Evolutionary conservation across 2,888 invertebrate genomes (phyloP), one percentile per base, ranked within the genome.

Genomic region (Microdon myrmicae): DNA sequence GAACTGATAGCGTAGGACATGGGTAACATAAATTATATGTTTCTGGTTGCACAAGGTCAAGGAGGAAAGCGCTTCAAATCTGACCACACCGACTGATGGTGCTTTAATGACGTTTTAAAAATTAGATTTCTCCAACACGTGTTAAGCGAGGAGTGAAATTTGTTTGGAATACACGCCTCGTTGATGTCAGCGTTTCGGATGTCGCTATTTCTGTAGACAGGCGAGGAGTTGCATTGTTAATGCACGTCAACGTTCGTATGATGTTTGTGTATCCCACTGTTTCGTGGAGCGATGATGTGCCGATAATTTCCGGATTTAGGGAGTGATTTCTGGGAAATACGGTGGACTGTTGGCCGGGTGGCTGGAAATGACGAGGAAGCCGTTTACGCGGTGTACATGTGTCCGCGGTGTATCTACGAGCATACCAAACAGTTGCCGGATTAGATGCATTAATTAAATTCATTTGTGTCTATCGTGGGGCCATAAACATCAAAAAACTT

Each of bases 401-500:
- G 14, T 23, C 16, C 41, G 16, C 35, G 19, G 19, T 20, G n/a
- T 25, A 16, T 14, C 20, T 14, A 55, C 5, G 22, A 41, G 32
- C 10, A 39, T 23, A 39, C 20, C n/a, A 43, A 9, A 31, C 20
- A 25, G 10, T 22, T 35, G 51, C 64, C 47, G 14, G 17, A 32
- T 51, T 25, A 12, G 9, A 19, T 28, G 43, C 39, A 64, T 64
- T 58, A 58, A 64, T 64, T 41, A 64, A 45, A 45, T n/a, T n/a
- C n/a, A n/a, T n/a, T n/a, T n/a, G n/a, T n/a, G n/a, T n/a, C n/a
- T n/a, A n/a, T n/a, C n/a, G n/a, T n/a, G n/a, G n/a, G n/a, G n/a
- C n/a, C n/a, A n/a, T n/a, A n/a, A n/a, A n/a, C n/a, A n/a, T n/a
- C n/a, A n/a, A n/a, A n/a, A n/a, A n/a, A n/a, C n/a, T n/a, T n/a